phyloP scores from a whole-genome alignment of 2,797 vertebrate genomes.

The Avahi laniger region DNA sequence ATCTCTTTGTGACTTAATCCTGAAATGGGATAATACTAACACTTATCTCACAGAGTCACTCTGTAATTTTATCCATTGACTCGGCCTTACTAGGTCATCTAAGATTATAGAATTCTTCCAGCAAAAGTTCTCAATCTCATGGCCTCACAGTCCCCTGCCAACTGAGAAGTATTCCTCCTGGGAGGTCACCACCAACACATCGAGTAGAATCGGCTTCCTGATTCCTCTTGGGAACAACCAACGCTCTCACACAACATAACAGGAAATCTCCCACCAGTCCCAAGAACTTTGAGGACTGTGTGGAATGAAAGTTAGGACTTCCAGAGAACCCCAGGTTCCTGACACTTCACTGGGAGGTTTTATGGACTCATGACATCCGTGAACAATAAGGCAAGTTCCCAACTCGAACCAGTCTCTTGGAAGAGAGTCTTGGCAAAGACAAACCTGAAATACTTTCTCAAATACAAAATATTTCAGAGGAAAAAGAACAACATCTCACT shows the following conservation, averaged over 20 bases:
- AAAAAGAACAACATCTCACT: not conserved
- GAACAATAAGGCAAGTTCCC: not conserved
- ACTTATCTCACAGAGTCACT: not conserved
- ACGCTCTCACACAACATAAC: not conserved
- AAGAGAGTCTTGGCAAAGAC: constrained; percentile 39
- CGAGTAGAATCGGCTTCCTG: not conserved
- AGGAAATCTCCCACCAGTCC: not conserved
- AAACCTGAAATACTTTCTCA: not conserved
- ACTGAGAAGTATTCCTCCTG: not conserved
- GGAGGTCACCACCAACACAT: not conserved
- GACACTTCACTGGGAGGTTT: not conserved
- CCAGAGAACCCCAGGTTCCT: not conserved
- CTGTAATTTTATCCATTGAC: not conserved
- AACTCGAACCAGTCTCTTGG: constrained; percentile 42
- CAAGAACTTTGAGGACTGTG: not conserved
- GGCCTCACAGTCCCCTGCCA: not conserved
- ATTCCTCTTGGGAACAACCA: not conserved
- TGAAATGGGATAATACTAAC: not conserved
- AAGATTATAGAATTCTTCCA: not conserved
- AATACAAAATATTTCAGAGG: constrained; percentile 30
- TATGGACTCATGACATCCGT: not conserved
- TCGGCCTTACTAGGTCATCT: not conserved
- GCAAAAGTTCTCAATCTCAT: not conserved
- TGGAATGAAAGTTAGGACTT: not conserved
- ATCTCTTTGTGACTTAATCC: not conserved